These are phyloP conservation scores for Gonioctena quinquepunctata DNA, from an alignment of 1,140 invertebrate species.

Conservation along the genomic window DNA sequence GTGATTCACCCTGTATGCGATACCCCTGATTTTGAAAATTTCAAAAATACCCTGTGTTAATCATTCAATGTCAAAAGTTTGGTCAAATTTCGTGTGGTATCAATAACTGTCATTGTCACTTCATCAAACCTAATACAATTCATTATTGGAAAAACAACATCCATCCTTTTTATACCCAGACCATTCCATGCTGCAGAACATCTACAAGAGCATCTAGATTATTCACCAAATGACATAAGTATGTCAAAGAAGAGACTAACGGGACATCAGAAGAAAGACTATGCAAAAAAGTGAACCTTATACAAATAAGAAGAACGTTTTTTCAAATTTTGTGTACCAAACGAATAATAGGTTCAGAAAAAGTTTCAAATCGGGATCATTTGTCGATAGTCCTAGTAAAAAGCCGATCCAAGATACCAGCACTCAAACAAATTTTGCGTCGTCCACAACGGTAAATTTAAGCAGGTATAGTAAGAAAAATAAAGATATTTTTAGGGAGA, in stretches of 20 bases:
- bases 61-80: neutral
- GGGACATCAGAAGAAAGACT: neutral
- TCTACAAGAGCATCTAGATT: neutral
- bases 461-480: neutral
- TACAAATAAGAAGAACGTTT: slow-evolving; percentile 5
- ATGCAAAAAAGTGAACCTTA: neutral
- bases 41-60: neutral
- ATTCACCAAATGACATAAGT: neutral
- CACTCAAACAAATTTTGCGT: neutral
- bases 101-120: neutral
- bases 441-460: neutral
- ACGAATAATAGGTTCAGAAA: neutral
- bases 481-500: slow-evolving; percentile 14
- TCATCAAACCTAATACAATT: too few relatives aligned
- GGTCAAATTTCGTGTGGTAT: neutral
- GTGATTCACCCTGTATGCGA: too few relatives aligned
- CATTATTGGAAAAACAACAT: too few relatives aligned
- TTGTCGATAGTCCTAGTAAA: neutral
- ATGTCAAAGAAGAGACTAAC: neutral
- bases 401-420: neutral
- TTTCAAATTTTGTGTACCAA: slow-evolving; percentile 9
- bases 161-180: too few relatives aligned
- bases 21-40: too few relatives aligned
- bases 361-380: neutral
- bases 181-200: too few relatives aligned